Evolutionary conservation across 2,888 invertebrate species (phyloP), one percentile per base, ranked within the genome.

Genomic region (Philopedon plagiatum): DNA sequence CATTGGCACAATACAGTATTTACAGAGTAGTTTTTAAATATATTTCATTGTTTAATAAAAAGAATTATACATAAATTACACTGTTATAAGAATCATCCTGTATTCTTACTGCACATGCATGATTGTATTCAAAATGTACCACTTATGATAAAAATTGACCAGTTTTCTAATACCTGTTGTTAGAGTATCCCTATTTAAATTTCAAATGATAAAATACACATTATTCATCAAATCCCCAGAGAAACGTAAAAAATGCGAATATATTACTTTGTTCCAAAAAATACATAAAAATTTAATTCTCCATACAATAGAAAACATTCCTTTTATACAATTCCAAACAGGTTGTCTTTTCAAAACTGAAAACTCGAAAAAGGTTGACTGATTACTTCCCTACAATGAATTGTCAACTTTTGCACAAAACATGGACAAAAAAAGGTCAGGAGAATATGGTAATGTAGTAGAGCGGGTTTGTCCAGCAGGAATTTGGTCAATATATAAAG

Each of bases 311-410:
- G 63, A 7, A 54, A 34, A 51, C 51, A 63, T 63, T 51, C 65
- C 56, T 54, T 29, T 39, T 32, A 57, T 65, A 65, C 65, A 65
- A 57, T 65, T 56, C 39, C 51, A 63, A 63, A 63, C 63, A 63
- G 63, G 63, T 63, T 63, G 54, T 51, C 63, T 63, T 63, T 63
- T 39, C 34, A 63, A 54, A 54, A 18, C 23, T 51, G 39, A 58
- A 58, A 58, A 58, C 39, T 18, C 29, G 23, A 65, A 65, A 65
- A 65, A 65, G 29, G 65, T 32, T 65, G 65, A 65, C 65, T 65
- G 65, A 65, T 65, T 65, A 56, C 65, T 65, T 65, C 65, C 65
- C 56, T 41, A 44, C 56, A 65, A 56, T 65, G 65, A 44, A 65
- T 65, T 56, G 65, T 63, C 63, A 37, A 49, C 51, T 51, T 41